These are phyloP conservation scores for Carterocephalus palaemon DNA, from an alignment of 2,888 invertebrate genomes.

Conservation along the genomic window DNA sequence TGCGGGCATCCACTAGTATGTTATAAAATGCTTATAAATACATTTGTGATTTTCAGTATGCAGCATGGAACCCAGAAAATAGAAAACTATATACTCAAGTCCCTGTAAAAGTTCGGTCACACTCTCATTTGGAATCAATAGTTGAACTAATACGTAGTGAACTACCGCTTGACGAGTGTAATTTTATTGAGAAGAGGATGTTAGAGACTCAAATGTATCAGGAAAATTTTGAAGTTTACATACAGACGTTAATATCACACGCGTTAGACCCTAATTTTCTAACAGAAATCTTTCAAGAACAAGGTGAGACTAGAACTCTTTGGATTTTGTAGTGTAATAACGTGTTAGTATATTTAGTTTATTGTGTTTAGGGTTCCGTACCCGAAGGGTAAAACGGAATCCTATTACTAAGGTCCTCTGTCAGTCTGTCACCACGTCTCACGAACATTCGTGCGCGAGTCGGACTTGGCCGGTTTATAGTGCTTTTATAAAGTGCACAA, in stretches of 20 bases:
- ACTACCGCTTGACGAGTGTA: slow-evolving; percentile 82
- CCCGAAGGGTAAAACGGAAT: too few relatives aligned
- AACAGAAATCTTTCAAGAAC: slow-evolving; percentile 92
- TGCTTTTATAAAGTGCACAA: too few relatives aligned
- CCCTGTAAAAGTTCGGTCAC: slow-evolving; percentile 86
- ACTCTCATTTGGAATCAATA: slow-evolving; percentile 86
- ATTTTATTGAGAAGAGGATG: slow-evolving; percentile 86
- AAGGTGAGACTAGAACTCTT: slow-evolving; percentile 87
- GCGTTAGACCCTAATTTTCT: slow-evolving; percentile 93
- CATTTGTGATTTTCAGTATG: slow-evolving; percentile 82
- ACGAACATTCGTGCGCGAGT: too few relatives aligned
- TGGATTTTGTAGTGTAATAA: too few relatives aligned
- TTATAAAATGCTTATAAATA: too few relatives aligned
- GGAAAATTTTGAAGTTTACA: slow-evolving; percentile 94
- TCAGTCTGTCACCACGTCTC: too few relatives aligned
- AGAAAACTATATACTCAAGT: slow-evolving; percentile 89
- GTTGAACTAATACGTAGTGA: slow-evolving; percentile 89
- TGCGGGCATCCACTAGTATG: too few relatives aligned
- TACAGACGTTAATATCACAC: slow-evolving; percentile 94
- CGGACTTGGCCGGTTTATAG: too few relatives aligned
- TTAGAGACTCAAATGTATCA: slow-evolving; percentile 87
- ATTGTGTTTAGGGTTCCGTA: too few relatives aligned
- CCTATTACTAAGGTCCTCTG: too few relatives aligned
- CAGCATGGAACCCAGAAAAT: slow-evolving; percentile 90
- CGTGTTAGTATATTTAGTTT: too few relatives aligned